A percentile compares a stretch with the other conserved stretches of the same genome.
Evolutionary conservation across 2,797 vertebrate genomes (phyloP).

Genomic region (Neopelma chrysocephalum): DNA sequence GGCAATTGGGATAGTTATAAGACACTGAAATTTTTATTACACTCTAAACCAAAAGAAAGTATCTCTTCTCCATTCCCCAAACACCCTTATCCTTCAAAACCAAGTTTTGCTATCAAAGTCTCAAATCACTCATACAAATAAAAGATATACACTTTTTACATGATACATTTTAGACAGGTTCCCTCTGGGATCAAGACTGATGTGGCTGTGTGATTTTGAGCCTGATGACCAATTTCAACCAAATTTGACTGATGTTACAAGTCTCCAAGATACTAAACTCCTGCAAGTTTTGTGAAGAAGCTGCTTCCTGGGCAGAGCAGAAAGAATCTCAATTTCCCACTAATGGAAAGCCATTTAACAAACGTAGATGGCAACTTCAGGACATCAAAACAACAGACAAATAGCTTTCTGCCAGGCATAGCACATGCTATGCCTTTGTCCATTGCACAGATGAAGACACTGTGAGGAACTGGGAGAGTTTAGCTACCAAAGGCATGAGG

Average conservation of each 20-base stretch:
- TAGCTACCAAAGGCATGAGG: not conserved
- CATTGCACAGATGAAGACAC: not conserved
- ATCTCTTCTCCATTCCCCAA: not conserved
- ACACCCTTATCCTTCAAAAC: constrained; percentile 1
- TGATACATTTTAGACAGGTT: not conserved
- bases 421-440: not conserved
- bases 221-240: not conserved
- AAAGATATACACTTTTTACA: not conserved
- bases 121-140: constrained; percentile 13
- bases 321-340: not conserved
- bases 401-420: not conserved
- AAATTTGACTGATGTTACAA: not conserved
- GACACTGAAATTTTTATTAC: constrained; percentile 25
- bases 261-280: not conserved
- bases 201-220: not conserved
- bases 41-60: constrained; percentile 12
- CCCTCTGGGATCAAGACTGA: not conserved
- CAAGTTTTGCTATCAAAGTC: not conserved
- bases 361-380: not conserved
- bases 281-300: not conserved
- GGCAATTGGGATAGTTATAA: constrained; percentile 1
- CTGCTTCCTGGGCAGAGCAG: not conserved
- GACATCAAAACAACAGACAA: not conserved
- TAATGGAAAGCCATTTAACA: not conserved
- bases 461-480: not conserved